These are phyloP conservation scores for Oscheius sp. DNA, from an alignment of 1,140 invertebrate species.

Conservation along the genomic window DNA sequence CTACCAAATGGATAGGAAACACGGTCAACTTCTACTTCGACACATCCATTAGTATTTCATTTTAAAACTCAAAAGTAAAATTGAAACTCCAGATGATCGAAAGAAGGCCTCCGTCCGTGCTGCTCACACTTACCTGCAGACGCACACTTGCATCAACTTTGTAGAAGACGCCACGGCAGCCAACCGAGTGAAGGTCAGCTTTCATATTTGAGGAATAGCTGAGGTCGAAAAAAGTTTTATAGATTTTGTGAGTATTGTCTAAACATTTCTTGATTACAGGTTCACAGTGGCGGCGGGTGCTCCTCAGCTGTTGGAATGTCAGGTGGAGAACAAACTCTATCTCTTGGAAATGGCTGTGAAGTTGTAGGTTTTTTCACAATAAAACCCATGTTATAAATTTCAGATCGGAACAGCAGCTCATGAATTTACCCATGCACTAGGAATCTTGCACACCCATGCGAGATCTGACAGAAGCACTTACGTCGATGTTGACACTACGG, in stretches of 20 bases:
- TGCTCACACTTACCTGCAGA: neutral
- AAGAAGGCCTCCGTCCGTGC: neutral
- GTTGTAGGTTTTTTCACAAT: neutral
- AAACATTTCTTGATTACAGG: neutral
- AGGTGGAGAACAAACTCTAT: conserved; percentile 26
- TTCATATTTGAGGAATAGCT: neutral
- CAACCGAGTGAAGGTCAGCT: neutral
- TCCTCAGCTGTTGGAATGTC: conserved; percentile 26
- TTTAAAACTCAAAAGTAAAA: neutral
- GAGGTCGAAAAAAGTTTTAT: no score
- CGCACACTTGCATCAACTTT: conserved; percentile 1
- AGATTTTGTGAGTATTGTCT: neutral
- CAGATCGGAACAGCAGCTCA: conserved; percentile 10
- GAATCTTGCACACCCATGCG: conserved; percentile 20
- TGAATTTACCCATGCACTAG: conserved; percentile 15
- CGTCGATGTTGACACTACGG: neutral
- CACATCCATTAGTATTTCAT: neutral
- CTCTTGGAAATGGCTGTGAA: conserved; percentile 31
- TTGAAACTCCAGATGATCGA: neutral
- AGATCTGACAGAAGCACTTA: conserved; percentile 18
- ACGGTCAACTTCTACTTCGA: conserved; percentile 7
- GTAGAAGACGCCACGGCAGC: neutral
- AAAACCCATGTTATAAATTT: neutral
- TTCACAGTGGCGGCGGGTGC: conserved; percentile 16
- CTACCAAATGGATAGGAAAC: conserved; percentile 1